phyloP scores from a whole-genome alignment of 2,888 invertebrate genomes.

The Tenthredo notha region DNA sequence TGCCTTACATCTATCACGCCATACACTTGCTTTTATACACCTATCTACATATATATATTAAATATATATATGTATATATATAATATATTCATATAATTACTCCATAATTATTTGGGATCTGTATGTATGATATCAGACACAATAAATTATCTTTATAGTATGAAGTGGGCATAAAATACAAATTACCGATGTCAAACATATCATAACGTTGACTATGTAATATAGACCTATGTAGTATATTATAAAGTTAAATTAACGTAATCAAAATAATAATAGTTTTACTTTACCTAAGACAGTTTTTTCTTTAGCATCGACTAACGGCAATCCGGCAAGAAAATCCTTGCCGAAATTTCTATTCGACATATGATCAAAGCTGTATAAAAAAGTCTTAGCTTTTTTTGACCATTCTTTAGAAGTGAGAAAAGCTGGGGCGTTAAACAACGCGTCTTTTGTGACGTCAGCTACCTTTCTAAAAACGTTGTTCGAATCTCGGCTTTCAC shows the following conservation, averaged over 20 bases:
- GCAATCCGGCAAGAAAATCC: conserved; percentile 84
- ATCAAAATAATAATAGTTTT: not conserved
- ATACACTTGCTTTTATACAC: not conserved
- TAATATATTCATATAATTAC: conserved; percentile 17
- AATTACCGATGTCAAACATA: conserved; percentile 23
- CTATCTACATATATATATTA: not conserved
- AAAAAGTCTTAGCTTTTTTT: conserved; percentile 83
- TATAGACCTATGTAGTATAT: not conserved
- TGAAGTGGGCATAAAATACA: not conserved
- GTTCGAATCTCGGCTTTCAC: not conserved
- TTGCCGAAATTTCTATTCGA: conserved; percentile 83
- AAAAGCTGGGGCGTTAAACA: conserved; percentile 89
- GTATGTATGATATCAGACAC: not conserved
- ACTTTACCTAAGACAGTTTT: conserved; percentile 14
- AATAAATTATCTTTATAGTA: not conserved
- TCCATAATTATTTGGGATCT: conserved; percentile 40
- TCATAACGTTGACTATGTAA: not conserved
- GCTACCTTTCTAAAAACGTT: conserved; percentile 81
- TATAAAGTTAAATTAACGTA: not conserved
- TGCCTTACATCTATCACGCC: not conserved
- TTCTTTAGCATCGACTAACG: conserved; percentile 80
- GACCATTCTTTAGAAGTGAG: conserved; percentile 86
- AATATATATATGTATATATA: not conserved
- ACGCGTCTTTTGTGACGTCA: conserved; percentile 85
- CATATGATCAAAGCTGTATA: conserved; percentile 88